Conservation (phyloP, 2,113 vertebrate genomes). For the Callopanchax toddi region DNA sequence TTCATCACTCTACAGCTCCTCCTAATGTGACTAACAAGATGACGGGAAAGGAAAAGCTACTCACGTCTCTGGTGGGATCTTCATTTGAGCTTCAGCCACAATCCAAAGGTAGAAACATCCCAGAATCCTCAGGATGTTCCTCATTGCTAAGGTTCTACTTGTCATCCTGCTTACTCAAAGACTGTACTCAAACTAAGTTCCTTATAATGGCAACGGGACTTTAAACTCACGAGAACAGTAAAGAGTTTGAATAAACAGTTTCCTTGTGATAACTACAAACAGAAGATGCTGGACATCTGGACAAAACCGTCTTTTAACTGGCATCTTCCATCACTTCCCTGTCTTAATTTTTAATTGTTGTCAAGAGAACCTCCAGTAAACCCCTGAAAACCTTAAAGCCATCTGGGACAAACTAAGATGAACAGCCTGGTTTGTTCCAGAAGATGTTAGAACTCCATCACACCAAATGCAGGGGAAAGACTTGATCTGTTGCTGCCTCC, state of each 20-base stretch:
- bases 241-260: slow-evolving; percentile 24
- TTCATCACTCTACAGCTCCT: too few relatives aligned
- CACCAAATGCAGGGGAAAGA: background rate
- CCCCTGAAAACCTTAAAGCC: background rate
- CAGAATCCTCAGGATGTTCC: slow-evolving; percentile 69
- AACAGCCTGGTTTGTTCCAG: background rate
- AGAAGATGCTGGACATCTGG: background rate
- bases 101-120: slow-evolving; percentile 73
- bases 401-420: background rate
- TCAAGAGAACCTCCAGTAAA: slow-evolving; percentile 3
- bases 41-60: too few relatives aligned
- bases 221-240: too few relatives aligned
- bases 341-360: slow-evolving; percentile 15
- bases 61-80: slow-evolving; percentile 93
- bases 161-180: slow-evolving; percentile 43
- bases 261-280: slow-evolving; percentile 62
- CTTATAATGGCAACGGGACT: slow-evolving; percentile 13
- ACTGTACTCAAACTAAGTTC: background rate
- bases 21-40: too few relatives aligned
- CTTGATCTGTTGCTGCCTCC: background rate
- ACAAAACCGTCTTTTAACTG: background rate
- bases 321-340: slow-evolving; percentile 14
- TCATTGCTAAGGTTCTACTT: slow-evolving; percentile 34
- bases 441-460: background rate
- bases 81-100: slow-evolving; percentile 79